Evolutionary conservation across 2,113 vertebrate species (phyloP).

Genomic region (Zosterops japonicus): DNA sequence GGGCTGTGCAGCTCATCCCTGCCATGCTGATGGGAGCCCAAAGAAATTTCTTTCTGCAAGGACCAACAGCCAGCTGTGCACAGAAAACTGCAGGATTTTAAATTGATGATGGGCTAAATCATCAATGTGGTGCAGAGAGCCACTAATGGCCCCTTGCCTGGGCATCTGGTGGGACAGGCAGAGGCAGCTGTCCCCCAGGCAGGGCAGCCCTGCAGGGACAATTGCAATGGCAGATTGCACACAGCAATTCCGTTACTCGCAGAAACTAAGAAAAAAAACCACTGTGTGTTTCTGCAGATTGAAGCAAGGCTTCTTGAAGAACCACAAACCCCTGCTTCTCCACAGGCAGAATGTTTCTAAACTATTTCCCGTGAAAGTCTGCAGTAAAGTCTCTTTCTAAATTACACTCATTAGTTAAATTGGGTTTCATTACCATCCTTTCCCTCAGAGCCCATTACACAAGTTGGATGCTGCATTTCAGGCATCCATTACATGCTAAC

Average conservation of each 20-base stretch:
- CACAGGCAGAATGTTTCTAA: not conserved
- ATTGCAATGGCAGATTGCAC: not conserved
- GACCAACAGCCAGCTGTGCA: not conserved
- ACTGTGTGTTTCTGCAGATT: not conserved
- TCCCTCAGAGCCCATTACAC: not conserved
- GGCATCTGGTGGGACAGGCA: accelerated
- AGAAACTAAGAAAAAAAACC: not conserved
- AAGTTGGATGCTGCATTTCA: not conserved
- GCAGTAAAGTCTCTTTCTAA: conserved; percentile 8
- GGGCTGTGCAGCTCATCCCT: not conserved
- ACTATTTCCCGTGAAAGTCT: not conserved
- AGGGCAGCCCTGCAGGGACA: not conserved
- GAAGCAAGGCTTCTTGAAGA: not conserved
- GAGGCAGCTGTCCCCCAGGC: not conserved
- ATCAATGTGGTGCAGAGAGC: accelerated
- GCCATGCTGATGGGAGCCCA: accelerated
- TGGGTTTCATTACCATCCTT: not conserved
- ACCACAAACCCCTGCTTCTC: not conserved
- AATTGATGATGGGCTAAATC: accelerated
- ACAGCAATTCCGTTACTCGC: not conserved
- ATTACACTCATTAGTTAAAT: conserved; percentile 27
- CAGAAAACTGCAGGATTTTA: not conserved
- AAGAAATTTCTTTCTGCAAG: not conserved
- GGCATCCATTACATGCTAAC: not conserved
- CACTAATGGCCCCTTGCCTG: not conserved